Percentiles rank a stretch among this genome's conserved stretches.
Evolutionary conservation across 1,140 invertebrate species (phyloP).

Genomic region (Sinella curviseta): DNA sequence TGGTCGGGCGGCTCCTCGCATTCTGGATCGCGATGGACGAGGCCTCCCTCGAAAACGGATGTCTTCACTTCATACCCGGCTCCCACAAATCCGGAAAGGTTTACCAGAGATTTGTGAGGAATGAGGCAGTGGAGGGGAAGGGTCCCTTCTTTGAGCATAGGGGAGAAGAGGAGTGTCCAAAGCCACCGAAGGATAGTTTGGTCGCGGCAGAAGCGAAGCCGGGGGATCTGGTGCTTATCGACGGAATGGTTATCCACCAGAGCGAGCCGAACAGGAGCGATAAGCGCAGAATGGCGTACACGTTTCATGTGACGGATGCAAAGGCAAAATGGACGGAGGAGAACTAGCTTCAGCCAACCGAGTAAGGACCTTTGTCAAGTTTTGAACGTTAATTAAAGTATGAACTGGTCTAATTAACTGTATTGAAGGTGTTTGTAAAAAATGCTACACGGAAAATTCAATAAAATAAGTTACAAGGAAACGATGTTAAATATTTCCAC

Average conservation of each 20-base stretch:
- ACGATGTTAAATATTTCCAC: background rate
- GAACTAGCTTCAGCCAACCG: slow-evolving; percentile 77
- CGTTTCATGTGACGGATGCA: slow-evolving; percentile 89
- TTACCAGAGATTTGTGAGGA: background rate
- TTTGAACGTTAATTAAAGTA: background rate
- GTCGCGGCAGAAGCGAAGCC: background rate
- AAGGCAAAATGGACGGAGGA: slow-evolving; percentile 72
- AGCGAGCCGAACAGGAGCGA: slow-evolving; percentile 82
- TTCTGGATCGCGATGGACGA: slow-evolving; percentile 96
- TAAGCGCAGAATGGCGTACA: slow-evolving; percentile 87
- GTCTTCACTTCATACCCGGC: slow-evolving; percentile 85
- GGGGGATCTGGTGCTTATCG: slow-evolving; percentile 82
- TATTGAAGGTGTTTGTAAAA: background rate
- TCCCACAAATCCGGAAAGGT: background rate
- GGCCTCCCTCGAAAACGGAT: slow-evolving; percentile 88
- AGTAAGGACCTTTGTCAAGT: background rate
- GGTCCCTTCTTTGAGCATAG: background rate
- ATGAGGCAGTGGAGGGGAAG: background rate
- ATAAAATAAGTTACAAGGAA: background rate
- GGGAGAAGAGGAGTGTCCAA: background rate
- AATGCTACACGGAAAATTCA: background rate
- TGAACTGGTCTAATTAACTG: too few relatives aligned
- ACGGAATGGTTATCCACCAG: slow-evolving; percentile 90
- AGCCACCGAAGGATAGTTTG: background rate
- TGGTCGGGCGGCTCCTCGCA: slow-evolving; percentile 76